Base-by-base conservation (phyloP, 2,797 vertebrate species). In the Muscicapa striata region DNA sequence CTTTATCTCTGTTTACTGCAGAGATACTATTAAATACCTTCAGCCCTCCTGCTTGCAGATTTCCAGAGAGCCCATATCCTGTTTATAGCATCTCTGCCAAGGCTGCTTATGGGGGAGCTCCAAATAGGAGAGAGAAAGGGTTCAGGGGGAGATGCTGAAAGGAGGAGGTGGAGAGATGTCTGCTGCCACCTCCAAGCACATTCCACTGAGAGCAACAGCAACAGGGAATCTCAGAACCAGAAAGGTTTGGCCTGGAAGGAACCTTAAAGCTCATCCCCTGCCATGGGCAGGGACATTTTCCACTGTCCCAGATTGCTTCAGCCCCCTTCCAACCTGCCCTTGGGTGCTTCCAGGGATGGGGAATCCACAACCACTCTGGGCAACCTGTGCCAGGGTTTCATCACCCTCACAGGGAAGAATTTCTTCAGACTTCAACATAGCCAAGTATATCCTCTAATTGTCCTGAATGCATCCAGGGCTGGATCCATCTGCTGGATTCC, bases 1-100 rank as follows among this genome's bases (percentile, higher is more conserved):
- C 66, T 95, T 95, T 93, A 95, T 96, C 91, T 84, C 81, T 88
- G 92, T 95, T 94, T 92, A 94, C 94, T 92, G 82, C 87, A 77
- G 67, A 59, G 77, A 84, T 83, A 62, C 89, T 66, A 4, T 84
- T 68, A 90, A 96, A 94, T 95, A 82, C 86, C 89, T 95, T 91
- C 85, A 78, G 85, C 74, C 36, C 85, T 95, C 87, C 89, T 69
- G 58, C 91, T 11, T 46, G 62, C 83, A 69, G 57, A 76, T 76
- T 96, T 92, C 76, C 93, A 92, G 92, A 91, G 84, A 89, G 41
- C 6, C 45, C 84, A 66, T 84, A 93, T 94, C 94, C 96, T 96
- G 93, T 96, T 96, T 92, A 87, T 83, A 95, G 84, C 79, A 61
- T 79, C 86, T 55, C 74, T 84, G 79, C 72, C 66, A 63, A 57